Base-by-base conservation (phyloP, 2,797 vertebrate genomes). In the Anisognathus igniventris region DNA sequence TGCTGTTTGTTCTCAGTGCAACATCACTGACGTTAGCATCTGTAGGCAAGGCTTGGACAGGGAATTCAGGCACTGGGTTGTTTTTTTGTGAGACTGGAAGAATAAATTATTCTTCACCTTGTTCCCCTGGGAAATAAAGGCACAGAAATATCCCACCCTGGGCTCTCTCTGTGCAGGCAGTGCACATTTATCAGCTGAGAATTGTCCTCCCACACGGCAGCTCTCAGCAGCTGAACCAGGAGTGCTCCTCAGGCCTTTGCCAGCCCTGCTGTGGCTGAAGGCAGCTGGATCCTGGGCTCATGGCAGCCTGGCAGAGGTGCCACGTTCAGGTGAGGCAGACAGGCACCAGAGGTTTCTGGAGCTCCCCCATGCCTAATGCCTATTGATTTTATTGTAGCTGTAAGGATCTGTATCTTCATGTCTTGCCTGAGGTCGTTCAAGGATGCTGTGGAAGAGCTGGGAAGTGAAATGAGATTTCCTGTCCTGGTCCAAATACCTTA, bases 401-500 rank as follows among this genome's bases (percentile, higher is more conserved):
- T 22, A 44, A 78, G 92, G 87, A 90, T 92, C 84, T 76, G 66
- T 62, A 20, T 86, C 92, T 87, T 88, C 33, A 1, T 64, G 65
- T 72, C 61, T 94, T 88, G 94, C 93, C 91, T 60, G 75, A 91
- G 94, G 92, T 91, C 31, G 60, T 83, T 91, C 73, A 93, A 91
- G 75, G 91, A 86, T 74, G 78, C 65, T 89, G 76, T 62, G 89
- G 81, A 89, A 77, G 87, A 80, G 78, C 78, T 96, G 51, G 92
- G 85, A 90, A 93, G 81, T 86, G 70, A 95, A 94, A 91, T 95
- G 85, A 97, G 87, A 94, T 97, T 96, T 97, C 92, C 94, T 91
- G 89, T 93, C 84, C 78, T 44, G 45, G 44, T 54, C 50, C 62
- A 85, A 90, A 65, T 80, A 67, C 61, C 68, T 96, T 95, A 93